Base-by-base conservation (phyloP, 2,888 invertebrate genomes). In the Cephus sareptanus region DNA sequence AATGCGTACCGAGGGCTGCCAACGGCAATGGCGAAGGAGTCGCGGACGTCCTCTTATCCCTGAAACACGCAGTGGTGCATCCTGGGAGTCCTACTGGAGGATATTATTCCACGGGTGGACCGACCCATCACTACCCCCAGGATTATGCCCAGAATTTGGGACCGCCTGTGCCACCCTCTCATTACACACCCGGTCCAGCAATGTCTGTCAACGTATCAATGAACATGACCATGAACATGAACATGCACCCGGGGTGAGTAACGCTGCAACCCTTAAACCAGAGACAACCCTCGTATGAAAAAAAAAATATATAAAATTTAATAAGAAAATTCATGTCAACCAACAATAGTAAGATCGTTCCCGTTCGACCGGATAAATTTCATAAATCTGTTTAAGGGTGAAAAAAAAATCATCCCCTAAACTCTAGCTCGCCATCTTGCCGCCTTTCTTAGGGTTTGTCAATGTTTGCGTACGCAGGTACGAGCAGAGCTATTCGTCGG, bases 161-260 rank as follows among this genome's bases (percentile, higher is more conserved):
- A 12, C 89, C 90, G 73, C 85, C 88, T 34, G 86, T 89, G 74
- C 93, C 93, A 76, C 93, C 93, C 87, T 92, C 92, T 77, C 94
- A 94, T 92, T 94, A 94, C 81, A 87, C 92, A 69, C 85, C 90
- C 56, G 90, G 88, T 90, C 97, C 98, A 79, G 96, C 97, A 87
- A 98, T 98, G 98, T 97, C 97, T 88, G 98, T 98, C 83, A 98
- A 98, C 90, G 98, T 98, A 0, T 97, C 97, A 85, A 98, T 98
- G 98, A 98, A 98, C 91, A 98, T 98, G 98, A 98, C 98, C 79
- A 98, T 98, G 96, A 97, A 97, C 79, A 91, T 91, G 91, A 91
- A 91, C 82, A 91, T 91, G 91, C 91, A 91, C 80, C 87, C 91
- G 11, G 90, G 91, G 91, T 91, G 77, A 87, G 87, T 80, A 30